A percentile compares a stretch with the other conserved stretches of the same genome.
phyloP scores from a whole-genome alignment of 2,113 vertebrate genomes.

The Gnathonemus longibarbis region DNA sequence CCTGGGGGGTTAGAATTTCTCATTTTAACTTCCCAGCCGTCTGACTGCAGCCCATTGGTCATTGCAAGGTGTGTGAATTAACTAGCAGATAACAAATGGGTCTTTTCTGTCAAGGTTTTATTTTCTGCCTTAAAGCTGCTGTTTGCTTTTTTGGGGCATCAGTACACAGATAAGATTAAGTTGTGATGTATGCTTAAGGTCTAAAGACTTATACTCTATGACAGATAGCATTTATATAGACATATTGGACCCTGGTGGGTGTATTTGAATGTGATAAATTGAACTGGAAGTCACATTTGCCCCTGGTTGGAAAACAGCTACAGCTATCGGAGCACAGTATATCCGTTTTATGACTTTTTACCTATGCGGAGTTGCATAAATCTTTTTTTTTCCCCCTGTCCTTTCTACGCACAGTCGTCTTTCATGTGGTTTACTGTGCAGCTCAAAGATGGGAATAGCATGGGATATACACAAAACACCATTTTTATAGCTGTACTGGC shows the following conservation, averaged over 20 bases:
- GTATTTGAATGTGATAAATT: neutral
- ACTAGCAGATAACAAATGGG: neutral
- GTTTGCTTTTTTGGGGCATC: neutral
- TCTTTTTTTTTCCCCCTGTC: neutral
- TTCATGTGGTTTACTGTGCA: constrained; percentile 1
- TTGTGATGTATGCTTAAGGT: neutral
- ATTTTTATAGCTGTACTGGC: neutral
- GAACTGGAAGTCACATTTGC: constrained; percentile 7
- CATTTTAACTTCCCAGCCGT: neutral
- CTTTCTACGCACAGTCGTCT: neutral
- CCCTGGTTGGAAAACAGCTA: neutral
- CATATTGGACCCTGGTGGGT: neutral
- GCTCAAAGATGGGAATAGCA: neutral
- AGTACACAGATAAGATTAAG: neutral
- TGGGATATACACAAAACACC: neutral
- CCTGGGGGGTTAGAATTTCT: neutral
- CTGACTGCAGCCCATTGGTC: neutral
- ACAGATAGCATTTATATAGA: neutral
- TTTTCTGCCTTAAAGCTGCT: constrained; percentile 24
- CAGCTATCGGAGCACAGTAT: neutral
- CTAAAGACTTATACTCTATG: neutral
- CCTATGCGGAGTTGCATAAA: neutral
- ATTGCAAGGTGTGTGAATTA: neutral
- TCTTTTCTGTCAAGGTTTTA: constrained; percentile 10
- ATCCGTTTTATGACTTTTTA: neutral